Base-by-base conservation (phyloP, 2,888 invertebrate species). In the Dusona sp. region DNA sequence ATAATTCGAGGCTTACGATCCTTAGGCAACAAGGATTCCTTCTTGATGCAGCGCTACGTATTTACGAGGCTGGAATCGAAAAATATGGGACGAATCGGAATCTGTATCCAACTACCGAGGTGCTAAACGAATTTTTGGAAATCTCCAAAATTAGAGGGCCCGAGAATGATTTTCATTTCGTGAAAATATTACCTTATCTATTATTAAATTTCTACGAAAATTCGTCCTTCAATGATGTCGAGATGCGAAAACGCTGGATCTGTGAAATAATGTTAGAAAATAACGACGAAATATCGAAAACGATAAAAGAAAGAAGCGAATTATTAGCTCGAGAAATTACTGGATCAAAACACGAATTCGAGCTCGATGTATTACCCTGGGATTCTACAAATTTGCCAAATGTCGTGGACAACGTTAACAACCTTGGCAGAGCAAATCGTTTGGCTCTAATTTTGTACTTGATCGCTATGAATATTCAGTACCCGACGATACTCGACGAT, bases 21-120 rank as follows among this genome's bases (percentile, higher is more conserved):
- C 93, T 96, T 3, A 95, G 95, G 87, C 96, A 96, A 91, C 95
- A 96, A 77, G 94, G 95, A 4, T 95, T 94, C 75, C 90, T 95
- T 9, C 91, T 95, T 29, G 75, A 93, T 85, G 89, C 89, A 33
- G 88, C 75, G 8, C 72, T 80, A 33, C 82, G 79, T 57, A 83
- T 67, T 38, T 79, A 38, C 36, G 77, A 70, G 51, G 86, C 85
- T 11, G 87, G 75, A 38, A 54, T 79, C 36, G 77, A 89, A 57
- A 85, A 81, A 84, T 79, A 54, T 48, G 77, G 61, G 1, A 16
- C 72, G 22, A 11, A 45, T 16, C 16, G 16, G 8, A 57, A n/a
- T 7, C n/a, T 8, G 3, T 13, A 64, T 70, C 36, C 48, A 25
- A 85, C 84, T 42, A 72, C 88, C 8, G 77, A 85, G 33, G 89